Conservation (phyloP, 37 sponge, comb jelly and placozoan species). For the Agelas oroides region DNA sequence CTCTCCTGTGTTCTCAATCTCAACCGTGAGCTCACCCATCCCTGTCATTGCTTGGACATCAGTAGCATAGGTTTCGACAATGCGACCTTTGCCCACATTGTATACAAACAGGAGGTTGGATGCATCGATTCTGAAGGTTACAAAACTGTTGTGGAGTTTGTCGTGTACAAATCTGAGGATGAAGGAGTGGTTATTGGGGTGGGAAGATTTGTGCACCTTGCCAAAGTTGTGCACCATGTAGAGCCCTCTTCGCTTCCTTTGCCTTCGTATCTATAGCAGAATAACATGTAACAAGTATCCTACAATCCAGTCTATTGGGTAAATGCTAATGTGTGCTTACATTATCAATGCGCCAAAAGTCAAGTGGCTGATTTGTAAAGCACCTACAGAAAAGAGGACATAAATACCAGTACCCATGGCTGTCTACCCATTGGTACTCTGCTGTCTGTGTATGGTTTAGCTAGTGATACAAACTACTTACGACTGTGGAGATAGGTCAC, state of each 20-base stretch:
- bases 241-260: conserved; percentile 35
- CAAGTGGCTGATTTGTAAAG: conserved; percentile 70
- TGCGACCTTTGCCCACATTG: conserved; percentile 67
- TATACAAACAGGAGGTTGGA: conserved; percentile 65
- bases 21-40: conserved; percentile 54
- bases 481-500: conserved; percentile 25
- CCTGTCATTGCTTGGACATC: conserved; percentile 43
- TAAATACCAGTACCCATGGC: too few species aligned
- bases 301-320: too few species aligned
- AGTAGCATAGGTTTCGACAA: conserved; percentile 55
- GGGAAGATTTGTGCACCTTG: conserved; percentile 54
- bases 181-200: conserved; percentile 64
- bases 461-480: conserved; percentile 4
- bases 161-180: conserved; percentile 51
- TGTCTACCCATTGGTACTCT: neutral
- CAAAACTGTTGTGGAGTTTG: conserved; percentile 79
- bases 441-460: neutral
- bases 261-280: conserved; percentile 25
- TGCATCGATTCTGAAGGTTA: conserved; percentile 78
- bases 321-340: conserved; percentile 53
- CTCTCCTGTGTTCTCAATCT: conserved; percentile 80
- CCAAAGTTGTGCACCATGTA: conserved; percentile 79
- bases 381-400: conserved; percentile 63
- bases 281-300: too few species aligned
- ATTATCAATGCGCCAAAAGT: conserved; percentile 62